Base-by-base conservation (phyloP, 2,888 invertebrate species). In the Odontocolon sp. region DNA sequence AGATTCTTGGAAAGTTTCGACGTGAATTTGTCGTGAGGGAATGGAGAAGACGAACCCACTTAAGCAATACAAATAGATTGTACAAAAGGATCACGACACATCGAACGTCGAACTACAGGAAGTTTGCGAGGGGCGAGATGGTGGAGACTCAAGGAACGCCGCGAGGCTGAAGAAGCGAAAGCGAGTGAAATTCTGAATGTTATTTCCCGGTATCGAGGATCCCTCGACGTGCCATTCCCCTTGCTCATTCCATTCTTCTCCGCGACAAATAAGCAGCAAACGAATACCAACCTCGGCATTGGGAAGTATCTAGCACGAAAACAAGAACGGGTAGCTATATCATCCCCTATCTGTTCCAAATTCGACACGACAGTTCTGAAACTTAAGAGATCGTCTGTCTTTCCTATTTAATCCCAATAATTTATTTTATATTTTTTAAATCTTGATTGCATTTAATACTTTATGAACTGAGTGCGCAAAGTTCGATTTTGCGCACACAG, bases 181-280 rank as follows among this genome's bases (percentile, higher is more conserved):
- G 26, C 42, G 67, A 72, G 70, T 45, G 76, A 63, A 45, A 67
- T 40, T 76, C 72, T 40, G 40, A 71, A 83, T 82, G 85, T 86
- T 83, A 84, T 86, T 86, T 83, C 36, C 38, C 79, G 76, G 79
- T 82, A 84, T 86, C 84, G 83, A 83, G 74, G 76, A 80, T 78
- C 61, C 68, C 16, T 59, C 69, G 57, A 63, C 67, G 73, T 76
- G 72, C 80, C 77, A 78, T 82, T 82, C 79, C 78, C 83, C 78
- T 69, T 69, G 71, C 81, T 84, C 83, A 80, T 86, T 84, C 80
- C 84, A 84, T 85, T 83, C 82, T 81, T 80, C 78, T 5, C 23
- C 74, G 78, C 84, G 86, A 86, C 85, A 85, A 85, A 85, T 85
- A 85, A 85, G 85, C 82, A 80, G 81, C 82, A 70, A 85, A 83